Percentiles rank a stretch among this genome's conserved stretches.
Conservation (phyloP, 2,888 invertebrate genomes). For the Himalopsyche japonica region DNA sequence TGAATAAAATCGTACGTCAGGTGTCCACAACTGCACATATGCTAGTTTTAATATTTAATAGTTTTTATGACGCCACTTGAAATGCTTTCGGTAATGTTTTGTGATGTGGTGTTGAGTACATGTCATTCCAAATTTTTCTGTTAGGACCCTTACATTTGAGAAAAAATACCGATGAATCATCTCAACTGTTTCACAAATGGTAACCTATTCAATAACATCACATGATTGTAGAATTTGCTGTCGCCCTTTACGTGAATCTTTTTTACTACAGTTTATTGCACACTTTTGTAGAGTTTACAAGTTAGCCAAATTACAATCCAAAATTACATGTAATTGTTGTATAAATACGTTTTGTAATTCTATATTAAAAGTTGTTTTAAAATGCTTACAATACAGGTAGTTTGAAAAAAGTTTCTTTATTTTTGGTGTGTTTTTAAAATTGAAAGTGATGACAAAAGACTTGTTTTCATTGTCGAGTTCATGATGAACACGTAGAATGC, state of each 20-base stretch:
- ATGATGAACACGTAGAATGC: too few species aligned
- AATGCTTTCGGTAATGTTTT: background rate
- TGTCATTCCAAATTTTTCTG: slow-evolving; percentile 8
- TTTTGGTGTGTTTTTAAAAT: too few species aligned
- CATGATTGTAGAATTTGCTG: background rate
- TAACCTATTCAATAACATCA: background rate
- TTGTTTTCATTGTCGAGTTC: too few species aligned
- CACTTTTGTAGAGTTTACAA: background rate
- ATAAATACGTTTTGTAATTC: too few species aligned
- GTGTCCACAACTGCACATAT: background rate
- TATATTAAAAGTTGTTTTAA: too few species aligned
- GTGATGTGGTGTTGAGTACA: slow-evolving; percentile 1
- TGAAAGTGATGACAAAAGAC: too few species aligned
- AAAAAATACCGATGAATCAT: slow-evolving; percentile 1
- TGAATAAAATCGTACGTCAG: background rate
- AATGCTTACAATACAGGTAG: too few species aligned
- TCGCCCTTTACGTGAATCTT: background rate
- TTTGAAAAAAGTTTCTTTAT: too few species aligned
- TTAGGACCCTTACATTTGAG: background rate
- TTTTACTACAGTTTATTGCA: background rate
- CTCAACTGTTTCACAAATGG: background rate
- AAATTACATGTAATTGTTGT: background rate
- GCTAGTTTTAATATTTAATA: background rate
- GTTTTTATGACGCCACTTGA: background rate
- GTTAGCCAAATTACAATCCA: background rate